Conservation (phyloP, 2,888 invertebrate genomes). For the Pardosa pseudoannulata region DNA sequence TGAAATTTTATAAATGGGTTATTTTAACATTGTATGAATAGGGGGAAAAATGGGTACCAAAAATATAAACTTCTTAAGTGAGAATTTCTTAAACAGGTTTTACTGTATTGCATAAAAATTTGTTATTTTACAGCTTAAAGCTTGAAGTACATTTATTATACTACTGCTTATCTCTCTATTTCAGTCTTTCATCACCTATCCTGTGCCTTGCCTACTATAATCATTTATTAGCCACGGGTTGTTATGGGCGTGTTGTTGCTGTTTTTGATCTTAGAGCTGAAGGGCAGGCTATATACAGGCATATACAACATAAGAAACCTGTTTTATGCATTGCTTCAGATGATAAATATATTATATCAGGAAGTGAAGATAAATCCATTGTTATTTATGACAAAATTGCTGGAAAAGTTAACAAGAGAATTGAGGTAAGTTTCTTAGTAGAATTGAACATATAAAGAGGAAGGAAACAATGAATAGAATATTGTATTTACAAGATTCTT, state of each 20-base stretch:
- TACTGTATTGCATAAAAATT: no score
- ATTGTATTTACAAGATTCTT: no score
- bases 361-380: conserved; percentile 64
- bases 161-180: background rate
- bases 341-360: conserved; percentile 63
- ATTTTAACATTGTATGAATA: no score
- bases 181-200: conserved; percentile 53
- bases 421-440: conserved; percentile 57
- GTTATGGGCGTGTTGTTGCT: conserved; percentile 50
- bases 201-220: conserved; percentile 58
- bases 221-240: conserved; percentile 37
- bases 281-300: conserved; percentile 26
- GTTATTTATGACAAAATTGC: conserved; percentile 60
- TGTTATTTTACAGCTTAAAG: no score
- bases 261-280: conserved; percentile 53
- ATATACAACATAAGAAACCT: conserved; percentile 60
- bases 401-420: conserved; percentile 23
- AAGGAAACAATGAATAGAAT: no score
- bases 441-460: no score
- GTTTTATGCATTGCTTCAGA: conserved; percentile 61
- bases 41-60: no score
- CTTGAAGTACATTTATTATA: background rate
- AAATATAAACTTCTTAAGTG: no score
- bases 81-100: no score
- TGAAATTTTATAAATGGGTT: no score